phyloP scores from a whole-genome alignment of 2,113 vertebrate species.

The Strix aluco region DNA sequence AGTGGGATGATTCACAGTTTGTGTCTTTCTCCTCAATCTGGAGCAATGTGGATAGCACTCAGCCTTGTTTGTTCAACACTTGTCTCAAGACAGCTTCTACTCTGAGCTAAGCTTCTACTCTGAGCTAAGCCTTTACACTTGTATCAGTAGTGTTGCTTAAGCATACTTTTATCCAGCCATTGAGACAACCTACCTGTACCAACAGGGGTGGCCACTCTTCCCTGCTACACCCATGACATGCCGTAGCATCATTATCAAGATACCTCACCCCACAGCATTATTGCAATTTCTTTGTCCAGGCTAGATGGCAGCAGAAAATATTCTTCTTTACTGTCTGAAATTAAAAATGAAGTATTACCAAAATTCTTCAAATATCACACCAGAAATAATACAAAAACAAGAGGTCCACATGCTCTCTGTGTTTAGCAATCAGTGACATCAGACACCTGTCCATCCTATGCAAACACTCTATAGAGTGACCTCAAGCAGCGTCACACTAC shows the following conservation, averaged over 20 bases:
- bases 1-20: background rate
- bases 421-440: background rate
- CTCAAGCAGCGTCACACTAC: background rate
- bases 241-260: background rate
- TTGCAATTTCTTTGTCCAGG: background rate
- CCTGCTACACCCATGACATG: too few species aligned
- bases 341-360: background rate
- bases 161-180: background rate
- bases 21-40: background rate
- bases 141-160: background rate
- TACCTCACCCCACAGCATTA: background rate
- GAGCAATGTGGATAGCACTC: background rate
- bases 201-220: rapidly evolving
- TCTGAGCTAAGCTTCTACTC: background rate
- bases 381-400: background rate
- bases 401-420: background rate
- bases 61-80: background rate
- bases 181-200: background rate
- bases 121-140: background rate
- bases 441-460: background rate
- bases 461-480: background rate
- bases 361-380: background rate
- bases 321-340: background rate
- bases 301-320: background rate
- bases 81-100: background rate